Evolutionary conservation across 2,113 vertebrate species (phyloP).

Genomic region (Takifugu bimaculatus): DNA sequence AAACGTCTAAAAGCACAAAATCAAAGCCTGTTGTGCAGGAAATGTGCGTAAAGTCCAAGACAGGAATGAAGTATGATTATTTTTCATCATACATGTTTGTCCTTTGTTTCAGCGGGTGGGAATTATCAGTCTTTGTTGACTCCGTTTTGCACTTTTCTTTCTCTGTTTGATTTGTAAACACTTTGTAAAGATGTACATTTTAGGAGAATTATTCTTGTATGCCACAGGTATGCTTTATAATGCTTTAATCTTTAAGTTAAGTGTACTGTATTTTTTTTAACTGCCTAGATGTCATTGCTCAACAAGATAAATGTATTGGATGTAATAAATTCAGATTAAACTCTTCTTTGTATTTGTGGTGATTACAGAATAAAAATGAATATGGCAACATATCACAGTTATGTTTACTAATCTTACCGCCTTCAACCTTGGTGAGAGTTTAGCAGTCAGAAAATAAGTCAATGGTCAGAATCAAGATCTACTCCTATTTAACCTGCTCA

Average conservation of each 20-base stretch:
- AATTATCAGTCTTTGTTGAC: slow-evolving; percentile 62
- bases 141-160: slow-evolving; percentile 75
- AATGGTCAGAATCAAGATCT: too few relatives aligned
- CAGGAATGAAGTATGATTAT: slow-evolving; percentile 71
- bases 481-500: too few relatives aligned
- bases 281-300: slow-evolving; percentile 71
- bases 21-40: slow-evolving; percentile 43
- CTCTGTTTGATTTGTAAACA: slow-evolving; percentile 72
- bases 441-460: too few relatives aligned
- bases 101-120: slow-evolving; percentile 64
- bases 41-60: slow-evolving; percentile 49
- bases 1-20: slow-evolving; percentile 40
- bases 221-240: slow-evolving; percentile 68
- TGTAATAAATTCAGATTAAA: slow-evolving; percentile 73
- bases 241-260: slow-evolving; percentile 73
- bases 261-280: slow-evolving; percentile 75
- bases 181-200: slow-evolving; percentile 82
- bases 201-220: slow-evolving; percentile 73
- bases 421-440: too few relatives aligned
- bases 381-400: too few relatives aligned
- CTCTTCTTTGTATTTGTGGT: slow-evolving; percentile 17
- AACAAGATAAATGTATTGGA: slow-evolving; percentile 66
- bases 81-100: slow-evolving; percentile 56
- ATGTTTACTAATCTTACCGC: not conserved
- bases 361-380: not conserved